A percentile compares a stretch with the other conserved stretches of the same genome.
Conservation (phyloP, 2,888 invertebrate species). For the Hydrotaea diabolus region DNA sequence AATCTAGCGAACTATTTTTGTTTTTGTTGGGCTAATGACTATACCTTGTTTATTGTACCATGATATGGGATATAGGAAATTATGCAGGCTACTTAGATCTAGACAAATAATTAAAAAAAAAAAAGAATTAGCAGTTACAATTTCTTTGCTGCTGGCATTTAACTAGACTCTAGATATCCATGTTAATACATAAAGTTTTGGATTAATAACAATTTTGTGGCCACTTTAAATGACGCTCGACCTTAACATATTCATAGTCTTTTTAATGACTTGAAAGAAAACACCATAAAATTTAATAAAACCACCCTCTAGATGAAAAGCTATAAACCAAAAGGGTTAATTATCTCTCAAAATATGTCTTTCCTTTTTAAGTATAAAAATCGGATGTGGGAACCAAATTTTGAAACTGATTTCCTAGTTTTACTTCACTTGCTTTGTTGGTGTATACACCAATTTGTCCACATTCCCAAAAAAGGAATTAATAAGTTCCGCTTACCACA, state of each 20-base stretch:
- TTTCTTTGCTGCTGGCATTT: too few relatives aligned
- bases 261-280: not conserved
- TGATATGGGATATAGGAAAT: too few relatives aligned
- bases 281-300: not conserved
- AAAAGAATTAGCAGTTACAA: too few relatives aligned
- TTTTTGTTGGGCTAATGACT: too few relatives aligned
- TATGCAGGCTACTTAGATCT: too few relatives aligned
- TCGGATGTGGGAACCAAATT: not conserved
- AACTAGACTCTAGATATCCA: too few relatives aligned
- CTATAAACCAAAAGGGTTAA: not conserved
- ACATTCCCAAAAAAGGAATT: slow-evolving; percentile 12
- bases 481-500: not conserved
- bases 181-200: not conserved
- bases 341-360: not conserved
- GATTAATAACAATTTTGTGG: slow-evolving; percentile 21
- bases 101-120: too few relatives aligned
- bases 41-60: too few relatives aligned
- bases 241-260: not conserved
- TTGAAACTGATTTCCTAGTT: not conserved
- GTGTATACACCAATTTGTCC: not conserved
- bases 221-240: slow-evolving; percentile 25
- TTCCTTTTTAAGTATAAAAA: not conserved
- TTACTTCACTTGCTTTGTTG: not conserved
- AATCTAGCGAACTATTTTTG: too few relatives aligned
- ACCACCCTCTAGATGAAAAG: not conserved